Percentiles rank a stretch among this genome's conserved stretches.
These are phyloP conservation scores for Columbina picui DNA, from an alignment of 2,113 vertebrate species.

Conservation along the genomic window DNA sequence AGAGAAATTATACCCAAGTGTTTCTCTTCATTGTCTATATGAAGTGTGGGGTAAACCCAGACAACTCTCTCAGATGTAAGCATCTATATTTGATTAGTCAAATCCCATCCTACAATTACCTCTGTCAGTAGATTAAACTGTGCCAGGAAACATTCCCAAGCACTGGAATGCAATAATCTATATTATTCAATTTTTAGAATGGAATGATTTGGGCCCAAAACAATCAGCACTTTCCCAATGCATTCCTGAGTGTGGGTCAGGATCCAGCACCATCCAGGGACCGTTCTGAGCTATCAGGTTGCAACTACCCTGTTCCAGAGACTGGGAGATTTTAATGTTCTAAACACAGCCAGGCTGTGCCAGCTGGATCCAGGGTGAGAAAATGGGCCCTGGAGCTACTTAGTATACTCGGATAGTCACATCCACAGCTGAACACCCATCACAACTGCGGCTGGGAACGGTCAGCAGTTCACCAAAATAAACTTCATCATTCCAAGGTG, in stretches of 20 bases:
- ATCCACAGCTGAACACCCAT: neutral
- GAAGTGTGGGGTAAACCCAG: neutral
- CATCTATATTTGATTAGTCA: neutral
- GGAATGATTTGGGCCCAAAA: neutral
- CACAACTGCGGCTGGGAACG: neutral
- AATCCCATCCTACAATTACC: neutral
- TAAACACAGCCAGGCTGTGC: neutral
- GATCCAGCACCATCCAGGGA: neutral
- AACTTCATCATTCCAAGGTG: neutral
- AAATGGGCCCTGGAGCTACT: neutral
- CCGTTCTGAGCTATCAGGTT: neutral
- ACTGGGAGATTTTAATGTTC: neutral
- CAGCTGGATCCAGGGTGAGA: neutral
- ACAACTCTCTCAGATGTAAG: neutral
- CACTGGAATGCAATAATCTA: neutral
- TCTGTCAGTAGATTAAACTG: neutral
- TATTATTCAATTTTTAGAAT: neutral
- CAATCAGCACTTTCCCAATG: neutral
- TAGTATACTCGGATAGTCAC: neutral
- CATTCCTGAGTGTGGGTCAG: neutral
- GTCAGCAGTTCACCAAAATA: neutral
- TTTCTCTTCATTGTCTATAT: neutral
- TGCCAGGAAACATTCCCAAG: slow-evolving; percentile 19
- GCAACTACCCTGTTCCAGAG: neutral
- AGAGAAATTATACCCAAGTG: neutral